Conservation (phyloP, 2,113 vertebrate genomes). For the Condylura cristata region DNA sequence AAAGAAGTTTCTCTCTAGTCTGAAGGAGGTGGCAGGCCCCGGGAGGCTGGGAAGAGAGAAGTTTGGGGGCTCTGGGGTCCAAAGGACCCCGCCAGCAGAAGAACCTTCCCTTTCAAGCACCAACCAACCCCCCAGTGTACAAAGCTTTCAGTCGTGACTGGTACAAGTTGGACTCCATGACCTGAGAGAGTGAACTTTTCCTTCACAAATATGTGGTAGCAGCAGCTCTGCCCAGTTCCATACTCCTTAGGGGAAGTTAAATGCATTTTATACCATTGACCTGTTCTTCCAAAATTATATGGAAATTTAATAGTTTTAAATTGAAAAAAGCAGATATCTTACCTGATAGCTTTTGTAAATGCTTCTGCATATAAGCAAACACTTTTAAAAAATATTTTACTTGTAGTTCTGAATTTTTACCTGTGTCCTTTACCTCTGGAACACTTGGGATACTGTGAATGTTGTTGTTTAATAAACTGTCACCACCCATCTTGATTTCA, state of each 20-base stretch:
- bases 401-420: neutral
- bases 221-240: neutral
- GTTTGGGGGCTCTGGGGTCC: neutral
- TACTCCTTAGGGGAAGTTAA: neutral
- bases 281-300: neutral
- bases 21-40: neutral
- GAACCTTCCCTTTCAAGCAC: neutral
- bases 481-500: neutral
- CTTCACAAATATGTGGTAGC: neutral
- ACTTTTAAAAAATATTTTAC: neutral
- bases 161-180: slow-evolving; percentile 40
- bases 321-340: neutral
- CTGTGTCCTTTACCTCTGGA: neutral
- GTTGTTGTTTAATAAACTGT: neutral
- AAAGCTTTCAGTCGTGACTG: neutral
- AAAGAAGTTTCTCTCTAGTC: slow-evolving; percentile 49
- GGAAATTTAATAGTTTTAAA: neutral
- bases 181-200: slow-evolving; percentile 34
- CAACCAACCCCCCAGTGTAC: neutral
- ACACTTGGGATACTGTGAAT: neutral
- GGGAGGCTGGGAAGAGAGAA: neutral
- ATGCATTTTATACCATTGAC: neutral
- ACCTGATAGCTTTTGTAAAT: neutral
- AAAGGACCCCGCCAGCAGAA: neutral
- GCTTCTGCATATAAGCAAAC: slow-evolving; percentile 9